These are phyloP conservation scores for Holotrichia oblita DNA, from an alignment of 1,140 invertebrate genomes.

Conservation along the genomic window DNA sequence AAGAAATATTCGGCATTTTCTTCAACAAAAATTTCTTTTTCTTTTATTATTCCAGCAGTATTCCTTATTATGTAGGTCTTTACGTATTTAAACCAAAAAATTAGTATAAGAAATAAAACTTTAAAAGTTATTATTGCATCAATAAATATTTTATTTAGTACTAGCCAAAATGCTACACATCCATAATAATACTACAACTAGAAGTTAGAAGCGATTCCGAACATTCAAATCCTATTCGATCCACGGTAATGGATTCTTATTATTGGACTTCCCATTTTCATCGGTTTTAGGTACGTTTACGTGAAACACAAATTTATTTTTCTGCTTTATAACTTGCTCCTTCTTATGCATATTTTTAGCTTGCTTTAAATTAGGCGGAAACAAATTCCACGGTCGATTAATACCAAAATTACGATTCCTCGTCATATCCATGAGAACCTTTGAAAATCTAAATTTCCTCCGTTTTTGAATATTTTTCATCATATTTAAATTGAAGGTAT, in stretches of 20 bases:
- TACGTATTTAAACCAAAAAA: too few species aligned
- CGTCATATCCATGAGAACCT: conserved; percentile 53
- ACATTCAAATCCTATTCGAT: background rate
- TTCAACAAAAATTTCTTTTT: too few species aligned
- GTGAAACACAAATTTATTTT: conserved; percentile 10
- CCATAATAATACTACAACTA: too few species aligned
- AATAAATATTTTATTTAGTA: too few species aligned
- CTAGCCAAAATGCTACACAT: too few species aligned
- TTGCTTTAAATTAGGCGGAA: conserved; percentile 43
- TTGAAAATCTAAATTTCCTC: conserved; percentile 52
- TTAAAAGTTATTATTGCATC: too few species aligned
- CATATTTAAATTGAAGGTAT: conserved; percentile 56
- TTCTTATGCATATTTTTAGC: conserved; percentile 13
- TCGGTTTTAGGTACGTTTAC: background rate
- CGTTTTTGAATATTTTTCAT: conserved; percentile 52
- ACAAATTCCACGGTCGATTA: conserved; percentile 50
- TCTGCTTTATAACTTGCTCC: background rate
- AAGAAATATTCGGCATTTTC: too few species aligned
- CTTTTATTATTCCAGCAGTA: too few species aligned
- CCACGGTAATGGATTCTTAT: conserved; percentile 2
- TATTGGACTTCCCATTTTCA: background rate
- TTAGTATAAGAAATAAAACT: too few species aligned
- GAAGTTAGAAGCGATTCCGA: too few species aligned
- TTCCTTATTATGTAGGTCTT: too few species aligned
- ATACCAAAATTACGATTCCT: conserved; percentile 58